A percentile compares a stretch with the other conserved stretches of the same genome.
These are phyloP conservation scores for Bembecia ichneumoniformis DNA, from an alignment of 2,888 invertebrate species.

Conservation along the genomic window DNA sequence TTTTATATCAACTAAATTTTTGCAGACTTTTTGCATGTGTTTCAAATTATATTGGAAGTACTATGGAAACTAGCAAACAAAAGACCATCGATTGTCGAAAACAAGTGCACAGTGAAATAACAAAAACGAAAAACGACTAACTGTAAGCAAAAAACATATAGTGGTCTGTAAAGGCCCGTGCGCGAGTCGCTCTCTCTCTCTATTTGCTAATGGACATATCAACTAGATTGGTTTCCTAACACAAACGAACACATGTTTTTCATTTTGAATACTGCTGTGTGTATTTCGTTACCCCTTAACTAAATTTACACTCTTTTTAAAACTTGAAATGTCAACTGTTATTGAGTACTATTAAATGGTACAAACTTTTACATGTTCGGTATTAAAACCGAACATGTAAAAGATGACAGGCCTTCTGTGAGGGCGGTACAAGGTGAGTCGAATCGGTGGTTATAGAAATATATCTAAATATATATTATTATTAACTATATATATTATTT, in stretches of 20 bases:
- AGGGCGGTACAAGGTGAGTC: too few relatives aligned
- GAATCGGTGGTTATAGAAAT: too few relatives aligned
- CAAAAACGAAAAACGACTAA: neutral
- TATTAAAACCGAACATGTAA: too few relatives aligned
- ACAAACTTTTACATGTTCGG: too few relatives aligned
- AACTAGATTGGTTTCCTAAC: constrained; percentile 45
- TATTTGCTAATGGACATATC: constrained; percentile 51
- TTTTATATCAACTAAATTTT: too few relatives aligned
- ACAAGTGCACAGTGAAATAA: neutral
- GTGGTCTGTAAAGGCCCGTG: constrained; percentile 3
- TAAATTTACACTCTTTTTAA: neutral
- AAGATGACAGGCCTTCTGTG: too few relatives aligned
- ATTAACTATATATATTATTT: too few relatives aligned
- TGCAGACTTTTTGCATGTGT: too few relatives aligned
- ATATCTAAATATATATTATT: too few relatives aligned
- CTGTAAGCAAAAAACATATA: neutral
- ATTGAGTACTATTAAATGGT: too few relatives aligned
- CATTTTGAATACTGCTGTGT: neutral
- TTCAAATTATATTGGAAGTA: too few relatives aligned
- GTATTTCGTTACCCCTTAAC: neutral
- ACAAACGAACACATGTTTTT: constrained; percentile 22
- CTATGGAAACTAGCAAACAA: neutral
- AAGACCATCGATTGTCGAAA: neutral
- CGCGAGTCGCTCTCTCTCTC: constrained; percentile 27
- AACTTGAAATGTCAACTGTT: too few relatives aligned